These are phyloP conservation scores for Dufourea novaeangliae DNA, from an alignment of 1,140 invertebrate genomes.

Conservation along the genomic window DNA sequence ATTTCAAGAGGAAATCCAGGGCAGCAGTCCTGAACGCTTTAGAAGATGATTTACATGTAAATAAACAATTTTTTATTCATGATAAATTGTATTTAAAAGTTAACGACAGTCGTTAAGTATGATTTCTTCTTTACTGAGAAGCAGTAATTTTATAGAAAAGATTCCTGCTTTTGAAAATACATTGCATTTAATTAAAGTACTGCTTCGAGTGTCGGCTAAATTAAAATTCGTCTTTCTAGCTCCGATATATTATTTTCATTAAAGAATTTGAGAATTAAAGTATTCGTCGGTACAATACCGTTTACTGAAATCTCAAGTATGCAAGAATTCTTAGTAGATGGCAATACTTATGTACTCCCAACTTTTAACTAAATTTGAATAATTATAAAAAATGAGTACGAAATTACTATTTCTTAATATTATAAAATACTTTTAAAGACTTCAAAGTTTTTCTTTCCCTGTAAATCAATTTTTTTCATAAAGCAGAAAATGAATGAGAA, in stretches of 20 bases:
- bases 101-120: conserved; percentile 8
- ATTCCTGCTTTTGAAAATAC: not conserved
- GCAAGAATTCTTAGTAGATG: not conserved
- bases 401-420: not conserved
- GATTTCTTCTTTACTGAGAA: not conserved
- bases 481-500: not conserved
- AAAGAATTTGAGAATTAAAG: not conserved
- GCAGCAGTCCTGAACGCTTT: conserved; percentile 77
- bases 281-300: not conserved
- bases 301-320: not conserved
- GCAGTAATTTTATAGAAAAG: not conserved
- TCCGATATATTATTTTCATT: not conserved
- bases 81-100: not conserved
- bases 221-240: not conserved
- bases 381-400: not conserved
- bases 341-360: not conserved
- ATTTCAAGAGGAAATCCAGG: conserved; percentile 82
- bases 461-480: not conserved
- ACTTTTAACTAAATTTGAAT: not conserved
- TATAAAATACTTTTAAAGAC: not conserved
- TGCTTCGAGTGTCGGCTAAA: no score
- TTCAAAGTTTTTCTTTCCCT: not conserved
- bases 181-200: not conserved
- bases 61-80: conserved; percentile 12
- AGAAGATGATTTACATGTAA: conserved; percentile 78